Evolutionary conservation across 2,113 vertebrate species (phyloP), one percentile per base, ranked within the genome.

Genomic region (Lepidiolamprologus cunningtoni): DNA sequence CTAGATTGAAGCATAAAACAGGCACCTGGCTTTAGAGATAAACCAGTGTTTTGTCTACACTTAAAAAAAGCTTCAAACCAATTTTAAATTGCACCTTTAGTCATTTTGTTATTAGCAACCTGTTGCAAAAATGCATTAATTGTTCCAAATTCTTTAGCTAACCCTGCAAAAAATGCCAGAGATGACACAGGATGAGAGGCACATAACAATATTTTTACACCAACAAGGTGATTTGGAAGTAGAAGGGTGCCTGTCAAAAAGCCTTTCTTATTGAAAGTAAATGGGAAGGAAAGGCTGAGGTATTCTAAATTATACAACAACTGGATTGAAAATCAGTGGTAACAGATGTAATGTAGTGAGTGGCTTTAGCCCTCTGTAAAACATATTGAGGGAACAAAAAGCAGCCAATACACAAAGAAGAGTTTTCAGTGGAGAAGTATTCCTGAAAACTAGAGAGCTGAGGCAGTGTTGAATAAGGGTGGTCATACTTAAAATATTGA

Each of bases 371-470:
- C 33, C 31, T 2, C 61, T 37, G 61, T 66, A 35, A 63, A 63
- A 35, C 31, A n/a, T 1, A 37, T 37, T 37, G 33, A 12, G 19
- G 61, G 33, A 5, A 66, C 0, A 66, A 66, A 66, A 66, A n/a
- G 6, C 1, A 66, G 61, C 33, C 61, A 66, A n/a, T 3, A 37
- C 0, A 1, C 31, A 37, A 66, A 66, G 61, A 66, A n/a, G 61
- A 66, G 17, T n/a, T 37, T 66, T 66, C 17, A 37, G 11, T 66
- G 17, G 33, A 66, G 61, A 66, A 21, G 10, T 66, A 35, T 66
- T 66, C 17, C 61, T 37, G 61, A 37, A 37, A 21, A 21, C 61
- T 37, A 66, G 33, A 66, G 61, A 66, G 19, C 3, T 66, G 33
- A 66, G 33, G 61, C 61, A 11, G 61, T 66, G 61, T 66, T 66